Evolutionary conservation across 2,888 invertebrate genomes (phyloP).

Genomic region (Polia nebulosa): DNA sequence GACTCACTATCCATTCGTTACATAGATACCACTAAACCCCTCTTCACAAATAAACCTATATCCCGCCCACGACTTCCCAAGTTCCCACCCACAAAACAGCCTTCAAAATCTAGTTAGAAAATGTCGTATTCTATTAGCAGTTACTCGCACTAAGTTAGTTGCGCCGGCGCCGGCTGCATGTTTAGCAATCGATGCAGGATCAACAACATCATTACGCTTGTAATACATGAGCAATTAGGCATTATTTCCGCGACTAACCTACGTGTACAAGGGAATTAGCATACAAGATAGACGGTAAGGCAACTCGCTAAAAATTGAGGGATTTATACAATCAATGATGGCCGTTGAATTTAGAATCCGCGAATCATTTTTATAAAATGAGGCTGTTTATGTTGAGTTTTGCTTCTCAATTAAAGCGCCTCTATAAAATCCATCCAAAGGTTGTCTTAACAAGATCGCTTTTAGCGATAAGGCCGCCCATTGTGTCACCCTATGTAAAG

Average conservation of each 20-base stretch:
- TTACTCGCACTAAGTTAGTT: conserved; percentile 24
- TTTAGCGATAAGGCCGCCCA: too few species aligned
- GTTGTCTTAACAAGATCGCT: too few species aligned
- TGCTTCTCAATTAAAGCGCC: too few species aligned
- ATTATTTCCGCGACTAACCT: conserved; percentile 45
- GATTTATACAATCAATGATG: too few species aligned
- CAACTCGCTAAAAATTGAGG: background rate
- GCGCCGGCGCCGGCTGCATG: conserved; percentile 48
- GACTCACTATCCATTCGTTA: background rate
- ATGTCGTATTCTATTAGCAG: conserved; percentile 49
- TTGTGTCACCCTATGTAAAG: too few species aligned
- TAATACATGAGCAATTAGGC: conserved; percentile 57
- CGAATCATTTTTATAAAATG: too few species aligned
- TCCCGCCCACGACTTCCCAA: conserved; percentile 19
- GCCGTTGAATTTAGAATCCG: too few species aligned
- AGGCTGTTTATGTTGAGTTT: too few species aligned
- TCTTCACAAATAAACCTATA: conserved; percentile 20
- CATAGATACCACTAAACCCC: background rate
- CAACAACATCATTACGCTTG: conserved; percentile 56
- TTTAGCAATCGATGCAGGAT: conserved; percentile 52
- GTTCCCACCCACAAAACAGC: conserved; percentile 31
- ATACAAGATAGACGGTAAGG: conserved; percentile 19
- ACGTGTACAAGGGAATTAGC: conserved; percentile 30
- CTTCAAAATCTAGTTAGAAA: conserved; percentile 45
- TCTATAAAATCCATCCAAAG: too few species aligned